phyloP scores from a whole-genome alignment of 2,797 vertebrate genomes.

The Clarias platycephalus region DNA sequence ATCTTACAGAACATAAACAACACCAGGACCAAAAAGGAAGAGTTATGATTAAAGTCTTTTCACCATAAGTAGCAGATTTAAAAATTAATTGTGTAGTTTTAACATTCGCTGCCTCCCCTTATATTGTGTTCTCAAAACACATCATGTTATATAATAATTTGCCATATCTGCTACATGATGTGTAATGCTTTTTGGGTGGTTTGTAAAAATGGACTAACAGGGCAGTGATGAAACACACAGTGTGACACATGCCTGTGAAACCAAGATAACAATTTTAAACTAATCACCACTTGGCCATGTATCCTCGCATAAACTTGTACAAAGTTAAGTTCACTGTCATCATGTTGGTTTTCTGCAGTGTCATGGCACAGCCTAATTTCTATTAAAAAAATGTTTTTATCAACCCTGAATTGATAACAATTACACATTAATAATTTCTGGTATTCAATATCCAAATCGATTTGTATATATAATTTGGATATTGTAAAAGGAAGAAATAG shows the following conservation, averaged over 20 bases:
- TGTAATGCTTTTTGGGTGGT: not conserved
- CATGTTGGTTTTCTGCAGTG: not conserved
- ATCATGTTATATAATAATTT: not conserved
- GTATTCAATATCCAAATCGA: too few relatives aligned
- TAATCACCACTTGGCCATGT: conserved; percentile 8
- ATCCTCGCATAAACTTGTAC: not conserved
- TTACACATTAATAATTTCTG: not conserved
- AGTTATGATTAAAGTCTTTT: not conserved
- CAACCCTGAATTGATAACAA: not conserved
- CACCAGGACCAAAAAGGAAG: not conserved
- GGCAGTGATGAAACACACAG: conserved; percentile 11
- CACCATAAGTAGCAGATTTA: not conserved
- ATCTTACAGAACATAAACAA: not conserved
- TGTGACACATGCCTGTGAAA: conserved; percentile 39
- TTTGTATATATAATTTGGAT: not conserved
- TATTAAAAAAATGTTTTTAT: not conserved
- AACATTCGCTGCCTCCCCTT: not conserved
- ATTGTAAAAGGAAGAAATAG: not conserved
- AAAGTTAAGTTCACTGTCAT: not conserved
- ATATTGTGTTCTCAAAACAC: not conserved
- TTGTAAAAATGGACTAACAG: not conserved
- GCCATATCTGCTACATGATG: not conserved
- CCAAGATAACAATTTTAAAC: conserved; percentile 49
- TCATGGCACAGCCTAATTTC: not conserved
- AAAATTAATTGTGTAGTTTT: not conserved